phyloP scores from a whole-genome alignment of 2,797 vertebrate species.

The Notolabrus celidotus region DNA sequence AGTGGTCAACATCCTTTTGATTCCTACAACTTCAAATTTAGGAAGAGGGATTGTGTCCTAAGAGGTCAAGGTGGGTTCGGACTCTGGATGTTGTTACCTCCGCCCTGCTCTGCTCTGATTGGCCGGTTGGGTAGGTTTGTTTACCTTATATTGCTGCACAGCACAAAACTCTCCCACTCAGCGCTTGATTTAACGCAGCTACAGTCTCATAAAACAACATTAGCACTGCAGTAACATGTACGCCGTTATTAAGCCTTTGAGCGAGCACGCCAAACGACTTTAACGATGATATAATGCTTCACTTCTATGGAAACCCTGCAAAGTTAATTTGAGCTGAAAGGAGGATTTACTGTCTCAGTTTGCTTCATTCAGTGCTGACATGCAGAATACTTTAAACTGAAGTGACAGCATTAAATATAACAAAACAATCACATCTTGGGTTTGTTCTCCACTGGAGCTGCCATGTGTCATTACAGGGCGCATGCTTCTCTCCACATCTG shows the following conservation, averaged over 20 bases:
- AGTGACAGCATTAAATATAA: not conserved
- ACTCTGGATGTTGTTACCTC: not conserved
- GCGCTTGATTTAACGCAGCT: not conserved
- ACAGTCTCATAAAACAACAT: not conserved
- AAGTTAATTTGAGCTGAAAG: not conserved
- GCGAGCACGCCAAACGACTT: not conserved
- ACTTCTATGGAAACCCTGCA: not conserved
- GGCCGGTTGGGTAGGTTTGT: not conserved
- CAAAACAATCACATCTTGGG: not conserved
- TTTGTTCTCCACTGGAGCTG: not conserved
- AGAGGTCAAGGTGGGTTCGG: not conserved
- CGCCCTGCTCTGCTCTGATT: not conserved
- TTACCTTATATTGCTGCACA: too few relatives aligned
- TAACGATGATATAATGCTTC: not conserved
- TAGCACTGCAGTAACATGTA: not conserved
- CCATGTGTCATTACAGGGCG: not conserved
- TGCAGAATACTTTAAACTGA: not conserved
- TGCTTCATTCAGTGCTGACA: not conserved
- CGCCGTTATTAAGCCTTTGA: not conserved
- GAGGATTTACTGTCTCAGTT: not conserved
- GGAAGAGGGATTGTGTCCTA: too few relatives aligned
- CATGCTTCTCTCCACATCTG: conserved; percentile 31
- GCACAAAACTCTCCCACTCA: not conserved
- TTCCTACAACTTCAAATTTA: not conserved
- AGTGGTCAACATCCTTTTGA: too few relatives aligned